Percentiles rank a stretch among this genome's conserved stretches.
Conservation (phyloP, 1,140 invertebrate species). For the Pissodes strobi region DNA sequence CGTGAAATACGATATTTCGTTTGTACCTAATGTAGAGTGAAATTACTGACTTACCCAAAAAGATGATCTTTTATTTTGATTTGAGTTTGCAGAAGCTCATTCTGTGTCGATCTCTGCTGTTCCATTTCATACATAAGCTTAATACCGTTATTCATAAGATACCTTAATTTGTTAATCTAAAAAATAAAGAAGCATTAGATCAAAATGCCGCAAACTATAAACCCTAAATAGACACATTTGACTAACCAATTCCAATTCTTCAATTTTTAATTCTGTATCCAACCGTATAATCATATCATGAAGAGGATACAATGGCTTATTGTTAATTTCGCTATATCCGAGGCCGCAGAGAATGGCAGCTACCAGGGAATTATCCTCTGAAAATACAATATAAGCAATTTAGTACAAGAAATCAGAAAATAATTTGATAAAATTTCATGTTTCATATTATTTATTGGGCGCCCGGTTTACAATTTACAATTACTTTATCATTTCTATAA, state of each 20-base stretch:
- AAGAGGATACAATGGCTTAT: constrained; percentile 69
- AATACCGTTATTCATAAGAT: constrained; percentile 61
- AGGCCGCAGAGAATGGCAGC: constrained; percentile 82
- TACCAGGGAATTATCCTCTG: constrained; percentile 62
- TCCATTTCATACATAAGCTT: constrained; percentile 50
- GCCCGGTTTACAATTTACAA: too few species aligned
- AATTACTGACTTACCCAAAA: constrained; percentile 38
- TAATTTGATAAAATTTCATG: too few species aligned
- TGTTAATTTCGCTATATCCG: constrained; percentile 63
- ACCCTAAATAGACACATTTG: too few species aligned
- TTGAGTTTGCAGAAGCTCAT: constrained; percentile 50
- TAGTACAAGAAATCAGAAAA: too few species aligned
- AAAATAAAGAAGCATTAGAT: too few species aligned
- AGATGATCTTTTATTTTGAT: constrained; percentile 39
- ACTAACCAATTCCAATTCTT: constrained; percentile 67
- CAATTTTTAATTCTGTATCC: constrained; percentile 69
- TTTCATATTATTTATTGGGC: too few species aligned
- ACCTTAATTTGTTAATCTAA: constrained; percentile 67
- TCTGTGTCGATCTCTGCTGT: constrained; percentile 49
- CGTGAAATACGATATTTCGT: too few species aligned
- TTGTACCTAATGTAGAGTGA: too few species aligned
- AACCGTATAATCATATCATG: constrained; percentile 83
- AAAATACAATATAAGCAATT: background rate
- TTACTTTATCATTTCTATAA: too few species aligned
- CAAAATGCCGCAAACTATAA: too few species aligned